These are phyloP conservation scores for Drosophila borborema DNA, from an alignment of 2,888 invertebrate genomes.

Conservation along the genomic window DNA sequence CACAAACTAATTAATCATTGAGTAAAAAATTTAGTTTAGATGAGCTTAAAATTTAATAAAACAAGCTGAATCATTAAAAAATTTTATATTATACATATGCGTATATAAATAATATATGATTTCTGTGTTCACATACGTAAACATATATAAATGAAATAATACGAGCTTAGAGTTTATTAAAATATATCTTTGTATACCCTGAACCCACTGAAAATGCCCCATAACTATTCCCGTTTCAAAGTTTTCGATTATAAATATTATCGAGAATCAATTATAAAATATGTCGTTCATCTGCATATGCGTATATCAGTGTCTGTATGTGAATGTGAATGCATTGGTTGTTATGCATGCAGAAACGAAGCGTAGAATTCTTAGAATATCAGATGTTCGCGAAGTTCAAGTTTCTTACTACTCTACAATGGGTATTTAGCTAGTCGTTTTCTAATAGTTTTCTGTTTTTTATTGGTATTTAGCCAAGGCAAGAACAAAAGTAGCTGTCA, in stretches of 20 bases:
- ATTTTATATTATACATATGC: not conserved
- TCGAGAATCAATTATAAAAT: no score
- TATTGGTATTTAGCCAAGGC: conserved; percentile 7
- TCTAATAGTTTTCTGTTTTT: not conserved
- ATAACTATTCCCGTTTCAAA: no score
- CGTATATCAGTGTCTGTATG: no score
- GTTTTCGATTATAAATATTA: no score
- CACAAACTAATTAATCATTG: not conserved
- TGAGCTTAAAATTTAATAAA: not conserved
- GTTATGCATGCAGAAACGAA: no score
- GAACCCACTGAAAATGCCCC: no score
- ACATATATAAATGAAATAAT: not conserved
- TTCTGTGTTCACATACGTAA: not conserved
- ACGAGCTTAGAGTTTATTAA: no score
- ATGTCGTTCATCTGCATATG: no score
- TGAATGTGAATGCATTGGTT: no score
- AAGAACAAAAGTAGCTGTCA: conserved; percentile 37
- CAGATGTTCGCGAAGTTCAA: no score
- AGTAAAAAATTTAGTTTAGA: not conserved
- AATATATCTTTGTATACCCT: no score
- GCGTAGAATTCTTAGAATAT: no score
- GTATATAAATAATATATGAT: not conserved
- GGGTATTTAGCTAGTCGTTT: not conserved
- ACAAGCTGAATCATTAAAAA: not conserved
- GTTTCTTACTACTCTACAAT: not conserved